Base-by-base conservation (phyloP, 2,888 invertebrate genomes). In the Plebejus argus region DNA sequence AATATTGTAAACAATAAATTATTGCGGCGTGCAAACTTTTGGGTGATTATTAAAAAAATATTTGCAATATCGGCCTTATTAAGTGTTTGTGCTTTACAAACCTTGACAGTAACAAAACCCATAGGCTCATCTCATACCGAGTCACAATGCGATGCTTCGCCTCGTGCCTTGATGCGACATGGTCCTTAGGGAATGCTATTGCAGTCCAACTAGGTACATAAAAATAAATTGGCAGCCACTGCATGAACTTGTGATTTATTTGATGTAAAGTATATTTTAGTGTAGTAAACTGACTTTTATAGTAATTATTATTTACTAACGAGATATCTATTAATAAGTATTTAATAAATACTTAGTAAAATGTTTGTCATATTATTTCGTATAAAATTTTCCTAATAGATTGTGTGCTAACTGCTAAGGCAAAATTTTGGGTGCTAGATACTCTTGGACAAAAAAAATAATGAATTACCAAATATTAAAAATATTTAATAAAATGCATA, bases 241-340 rank as follows among this genome's bases (percentile, higher is more conserved):
- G 88, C 88, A 88, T 88, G 83, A 82, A 81, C 83, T 81, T 82
- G 85, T 80, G 83, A 79, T 77, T 84, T 84, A 86, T 15, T 72
- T 56, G 33, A 77, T 77, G 58, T 66, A n/a, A 58, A 66, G 3
- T 53, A 28, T n/a, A n/a, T n/a, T 74, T 79, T 78, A 80, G 66
- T 66, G 28, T 79, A 78, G 75, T 77, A 84, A 85, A 85, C 82
- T 86, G 85, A 84, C 86, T 84, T 86, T 85, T 86, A 85, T 87
- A 84, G 80, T 79, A 71, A 82, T 83, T 84, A 72, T 72, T 78
- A 83, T 84, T 84, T 85, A 85, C 80, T 85, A 88, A 87, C 87
- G 85, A 85, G 85, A 82, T 84, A 79, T 85, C 81, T 83, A 83
- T 82, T 28, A 28, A 28, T 58, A n/a, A n/a, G n/a, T n/a, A 77